Base-by-base conservation (phyloP, 2,888 invertebrate genomes). In the Hyppa rectilinea region DNA sequence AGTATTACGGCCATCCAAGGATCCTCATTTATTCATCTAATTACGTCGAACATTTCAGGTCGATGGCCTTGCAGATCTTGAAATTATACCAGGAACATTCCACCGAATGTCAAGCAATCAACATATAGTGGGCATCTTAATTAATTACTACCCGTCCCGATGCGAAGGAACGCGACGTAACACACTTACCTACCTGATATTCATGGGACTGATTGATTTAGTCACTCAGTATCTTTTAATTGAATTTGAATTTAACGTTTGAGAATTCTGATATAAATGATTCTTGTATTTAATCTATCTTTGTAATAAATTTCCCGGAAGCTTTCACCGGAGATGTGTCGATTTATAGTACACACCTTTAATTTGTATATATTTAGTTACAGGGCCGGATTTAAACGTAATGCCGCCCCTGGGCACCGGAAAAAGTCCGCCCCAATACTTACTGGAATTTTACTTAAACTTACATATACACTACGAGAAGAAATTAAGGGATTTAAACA, bases 71-170 rank as follows among this genome's bases (percentile, higher is more conserved):
- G 38, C 5, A 38, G 10, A 60, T 77, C 29, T 55, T 60, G 40
- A 60, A 69, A 53, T 60, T 36, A 60, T 36, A 47, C 47, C 14
- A 14, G 9, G 12, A 45, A 56, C 20, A 53, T 59, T 78, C 58
- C 58, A 49, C 69, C 53, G 45, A 61, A 71, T 45, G 29, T 61
- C 71, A 38, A 73, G 56, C 62, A 63, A 58, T 75, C 60, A 45
- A 64, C 59, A 47, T 47, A 45, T 47, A 45, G 50, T 14, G 34
- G 49, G 34, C 36, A 68, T 55, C 59, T 67, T 53, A 50, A 79
- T 80, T 76, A 74, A 76, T 76, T 76, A 79, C 74, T 29, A 40
- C n/a, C 12, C 34, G 45, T 45, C 47, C 23, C 72, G 20, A 71
- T 76, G 56, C 31, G 56, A 47, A 40, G 71, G 78, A 58, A 43